phyloP scores from a whole-genome alignment of 92 coral and sea anemone species.

The Parazoanthus darwini region DNA sequence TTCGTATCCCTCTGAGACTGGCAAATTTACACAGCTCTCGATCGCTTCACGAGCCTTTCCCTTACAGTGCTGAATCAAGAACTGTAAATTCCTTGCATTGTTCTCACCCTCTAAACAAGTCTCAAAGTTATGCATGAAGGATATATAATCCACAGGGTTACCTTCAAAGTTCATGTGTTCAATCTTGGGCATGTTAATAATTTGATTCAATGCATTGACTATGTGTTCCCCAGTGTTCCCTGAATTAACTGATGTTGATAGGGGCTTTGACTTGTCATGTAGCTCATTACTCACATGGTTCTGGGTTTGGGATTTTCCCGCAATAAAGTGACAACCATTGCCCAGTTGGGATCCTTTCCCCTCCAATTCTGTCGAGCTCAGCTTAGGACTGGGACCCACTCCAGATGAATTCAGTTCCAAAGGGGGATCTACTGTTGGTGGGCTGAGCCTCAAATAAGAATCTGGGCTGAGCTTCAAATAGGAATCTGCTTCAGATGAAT shows the following conservation, averaged over 20 bases:
- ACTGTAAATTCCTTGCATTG: slow-evolving; percentile 39
- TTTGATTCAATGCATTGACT: slow-evolving; percentile 25
- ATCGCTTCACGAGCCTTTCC: slow-evolving; percentile 44
- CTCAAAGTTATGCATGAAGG: slow-evolving; percentile 41
- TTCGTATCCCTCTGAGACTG: slow-evolving; percentile 33
- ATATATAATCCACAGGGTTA: slow-evolving; percentile 30
- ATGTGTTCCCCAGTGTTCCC: background rate
- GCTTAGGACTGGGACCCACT: background rate
- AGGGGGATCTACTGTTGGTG: background rate
- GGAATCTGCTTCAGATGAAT: background rate
- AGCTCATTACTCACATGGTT: background rate
- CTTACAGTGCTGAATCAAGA: slow-evolving; percentile 14
- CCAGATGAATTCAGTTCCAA: background rate
- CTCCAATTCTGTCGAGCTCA: background rate
- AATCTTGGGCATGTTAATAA: slow-evolving; percentile 37
- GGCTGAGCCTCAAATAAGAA: background rate
- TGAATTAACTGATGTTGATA: background rate
- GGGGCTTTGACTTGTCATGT: background rate
- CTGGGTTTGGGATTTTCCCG: background rate
- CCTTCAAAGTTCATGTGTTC: slow-evolving; percentile 54
- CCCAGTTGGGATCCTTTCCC: background rate
- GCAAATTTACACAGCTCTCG: slow-evolving; percentile 48
- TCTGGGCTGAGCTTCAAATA: background rate
- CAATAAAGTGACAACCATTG: background rate
- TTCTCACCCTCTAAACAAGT: slow-evolving; percentile 29